phyloP scores from a whole-genome alignment of 2,888 invertebrate genomes.

The Lepidochrysops patricia region DNA sequence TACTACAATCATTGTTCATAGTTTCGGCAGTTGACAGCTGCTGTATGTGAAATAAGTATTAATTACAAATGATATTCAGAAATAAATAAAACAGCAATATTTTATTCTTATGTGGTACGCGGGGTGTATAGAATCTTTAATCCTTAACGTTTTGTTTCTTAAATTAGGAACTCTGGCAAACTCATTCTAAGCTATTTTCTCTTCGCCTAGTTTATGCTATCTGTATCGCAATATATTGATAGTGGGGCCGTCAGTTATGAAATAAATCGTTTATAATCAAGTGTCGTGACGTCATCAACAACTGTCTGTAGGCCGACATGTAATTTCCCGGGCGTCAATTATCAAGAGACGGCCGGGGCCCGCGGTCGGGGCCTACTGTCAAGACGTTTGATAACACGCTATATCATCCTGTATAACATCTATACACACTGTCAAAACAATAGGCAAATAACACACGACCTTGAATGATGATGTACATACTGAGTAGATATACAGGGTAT shows the following conservation, averaged over 20 bases:
- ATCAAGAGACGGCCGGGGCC: conserved; percentile 43
- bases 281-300: conserved; percentile 67
- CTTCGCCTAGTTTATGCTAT: no score
- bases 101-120: no score
- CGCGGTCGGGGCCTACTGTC: conserved; percentile 56
- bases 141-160: no score
- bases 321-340: conserved; percentile 73
- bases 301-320: conserved; percentile 68
- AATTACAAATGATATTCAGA: no score
- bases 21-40: no score
- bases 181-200: no score
- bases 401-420: conserved; percentile 33
- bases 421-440: conserved; percentile 1
- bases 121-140: no score
- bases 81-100: no score
- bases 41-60: no score
- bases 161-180: no score
- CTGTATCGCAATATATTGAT: not conserved
- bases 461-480: not conserved
- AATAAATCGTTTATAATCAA: conserved; percentile 73
- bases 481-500: no score
- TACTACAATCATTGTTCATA: no score
- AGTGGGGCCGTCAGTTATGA: conserved; percentile 36
- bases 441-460: not conserved
- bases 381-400: conserved; percentile 58